Evolutionary conservation across 2,888 invertebrate genomes (phyloP), one percentile per base, ranked within the genome.

Genomic region (Melolontha melolontha): DNA sequence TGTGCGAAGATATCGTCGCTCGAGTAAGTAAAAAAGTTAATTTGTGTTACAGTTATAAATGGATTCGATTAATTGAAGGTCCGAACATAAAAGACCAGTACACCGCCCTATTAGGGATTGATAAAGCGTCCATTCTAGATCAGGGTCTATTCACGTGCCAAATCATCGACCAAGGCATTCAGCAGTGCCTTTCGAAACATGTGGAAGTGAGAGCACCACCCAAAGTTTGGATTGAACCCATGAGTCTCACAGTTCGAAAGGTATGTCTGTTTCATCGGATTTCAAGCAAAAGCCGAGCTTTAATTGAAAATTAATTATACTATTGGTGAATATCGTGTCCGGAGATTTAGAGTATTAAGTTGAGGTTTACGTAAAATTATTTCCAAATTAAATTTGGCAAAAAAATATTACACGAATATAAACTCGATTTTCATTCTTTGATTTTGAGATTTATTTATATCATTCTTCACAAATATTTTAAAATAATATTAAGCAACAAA

Each of bases 121-220:
- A 90, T 11, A 89, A 88, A 72, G 91, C 92, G 0, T 88, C 88
- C 69, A 82, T 85, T 22, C 78, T 90, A 40, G 95, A 95, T 78
- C 88, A 90, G 17, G 95, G 95, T 14, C 86, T 88, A 67, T 95
- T 93, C 85, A 91, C 92, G 2, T 95, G 95, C 80, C 90, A 92
- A 77, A 70, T 71, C 29, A 92, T 90, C 29, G 86, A 87, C 64
- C 89, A 88, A 76, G 90, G 89, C n/a, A 83, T 90, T 54, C 87
- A 91, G 72, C 87, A 91, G 70, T 92, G 92, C 79, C 85, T 88
- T 72, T 89, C 89, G 55, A 81, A 90, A 64, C 83, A 87, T 67
- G 83, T 92, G 40, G 86, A 87, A 22, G 87, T 93, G 12, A 83
- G 83, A 72, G 84, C 88, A 44, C 87, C 90, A 1, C 92, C 92